Evolutionary conservation across 2,797 vertebrate species (phyloP).

Genomic region (Eulemur rubriventer): DNA sequence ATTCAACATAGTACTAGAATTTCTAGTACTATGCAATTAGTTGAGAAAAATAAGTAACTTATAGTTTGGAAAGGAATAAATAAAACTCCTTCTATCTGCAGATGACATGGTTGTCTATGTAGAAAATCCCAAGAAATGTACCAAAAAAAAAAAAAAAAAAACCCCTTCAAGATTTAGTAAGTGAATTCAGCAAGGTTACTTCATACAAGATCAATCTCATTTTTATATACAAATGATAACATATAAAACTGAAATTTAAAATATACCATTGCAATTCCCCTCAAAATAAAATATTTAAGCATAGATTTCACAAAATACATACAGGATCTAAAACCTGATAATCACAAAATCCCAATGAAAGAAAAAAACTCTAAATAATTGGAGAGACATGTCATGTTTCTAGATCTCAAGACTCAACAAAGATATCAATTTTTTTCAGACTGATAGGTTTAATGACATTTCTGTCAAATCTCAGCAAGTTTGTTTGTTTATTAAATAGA

Average conservation of each 20-base stretch:
- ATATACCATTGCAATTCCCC: not conserved
- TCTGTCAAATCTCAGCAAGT: not conserved
- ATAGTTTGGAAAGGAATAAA: not conserved
- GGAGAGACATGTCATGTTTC: not conserved
- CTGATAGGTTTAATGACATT: not conserved
- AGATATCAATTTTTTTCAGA: not conserved
- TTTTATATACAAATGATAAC: not conserved
- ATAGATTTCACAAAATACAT: not conserved
- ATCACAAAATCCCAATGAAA: constrained; percentile 17
- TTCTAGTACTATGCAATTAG: not conserved
- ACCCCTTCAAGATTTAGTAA: not conserved
- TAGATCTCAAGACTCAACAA: not conserved
- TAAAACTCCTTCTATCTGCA: not conserved
- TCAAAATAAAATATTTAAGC: not conserved
- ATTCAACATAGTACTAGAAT: not conserved
- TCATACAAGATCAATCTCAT: not conserved
- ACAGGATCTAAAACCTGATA: not conserved
- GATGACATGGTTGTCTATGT: not conserved
- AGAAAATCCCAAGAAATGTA: not conserved
- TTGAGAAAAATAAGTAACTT: not conserved
- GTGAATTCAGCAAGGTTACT: not conserved
- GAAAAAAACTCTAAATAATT: not conserved
- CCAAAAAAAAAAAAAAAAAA: not conserved
- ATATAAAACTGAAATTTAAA: not conserved
- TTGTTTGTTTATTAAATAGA: not conserved